These are phyloP conservation scores for Rhabdomys pumilio DNA, from an alignment of 2,797 vertebrate species.

Conservation along the genomic window DNA sequence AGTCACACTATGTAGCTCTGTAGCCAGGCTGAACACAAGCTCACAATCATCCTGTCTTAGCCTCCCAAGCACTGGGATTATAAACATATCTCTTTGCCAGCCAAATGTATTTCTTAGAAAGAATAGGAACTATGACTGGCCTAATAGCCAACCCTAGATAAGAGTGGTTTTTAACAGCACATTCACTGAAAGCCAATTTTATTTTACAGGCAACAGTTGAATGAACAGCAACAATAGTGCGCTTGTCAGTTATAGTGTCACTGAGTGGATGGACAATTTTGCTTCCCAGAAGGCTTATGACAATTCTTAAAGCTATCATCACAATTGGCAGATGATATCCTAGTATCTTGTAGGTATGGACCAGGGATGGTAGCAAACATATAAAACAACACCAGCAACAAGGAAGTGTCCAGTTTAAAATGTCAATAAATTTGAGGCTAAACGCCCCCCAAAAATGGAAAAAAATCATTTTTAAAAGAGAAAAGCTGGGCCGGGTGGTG, in stretches of 20 bases:
- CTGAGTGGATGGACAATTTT: neutral
- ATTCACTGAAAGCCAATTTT: neutral
- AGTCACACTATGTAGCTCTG: neutral
- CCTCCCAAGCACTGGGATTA: neutral
- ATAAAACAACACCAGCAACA: neutral
- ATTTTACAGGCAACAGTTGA: neutral
- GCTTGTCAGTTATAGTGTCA: neutral
- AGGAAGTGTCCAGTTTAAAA: neutral
- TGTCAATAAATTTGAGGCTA: neutral
- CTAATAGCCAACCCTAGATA: neutral
- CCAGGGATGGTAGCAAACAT: neutral
- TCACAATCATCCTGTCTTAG: neutral
- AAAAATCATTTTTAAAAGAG: neutral
- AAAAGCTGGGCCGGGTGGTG: neutral
- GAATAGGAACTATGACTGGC: constrained; percentile 11
- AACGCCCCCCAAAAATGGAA: neutral
- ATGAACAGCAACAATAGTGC: neutral
- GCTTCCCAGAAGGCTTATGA: neutral
- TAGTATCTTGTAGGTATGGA: neutral
- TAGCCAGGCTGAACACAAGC: neutral
- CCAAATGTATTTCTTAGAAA: constrained; percentile 10
- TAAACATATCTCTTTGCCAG: neutral
- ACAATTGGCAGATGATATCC: neutral
- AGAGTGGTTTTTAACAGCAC: neutral
- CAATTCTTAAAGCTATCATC: constrained; percentile 6